A percentile compares a stretch with the other conserved stretches of the same genome.
These are phyloP conservation scores for Botrylloides violaceus DNA, from an alignment of 23 tunicate species.

Conservation along the genomic window DNA sequence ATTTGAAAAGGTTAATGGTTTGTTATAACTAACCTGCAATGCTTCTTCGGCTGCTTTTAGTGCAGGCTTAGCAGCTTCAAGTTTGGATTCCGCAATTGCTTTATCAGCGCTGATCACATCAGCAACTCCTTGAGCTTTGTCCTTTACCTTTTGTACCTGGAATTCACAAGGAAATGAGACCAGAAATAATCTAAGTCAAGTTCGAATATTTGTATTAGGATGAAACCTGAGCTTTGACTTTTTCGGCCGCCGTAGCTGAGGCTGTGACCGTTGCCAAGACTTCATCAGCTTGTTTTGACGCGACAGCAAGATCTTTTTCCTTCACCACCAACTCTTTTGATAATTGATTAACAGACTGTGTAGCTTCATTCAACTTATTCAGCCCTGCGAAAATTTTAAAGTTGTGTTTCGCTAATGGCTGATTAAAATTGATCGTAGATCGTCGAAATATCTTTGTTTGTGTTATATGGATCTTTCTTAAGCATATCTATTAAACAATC, in stretches of 20 bases:
- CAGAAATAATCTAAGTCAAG: not conserved
- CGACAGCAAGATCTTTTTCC: conserved; percentile 87
- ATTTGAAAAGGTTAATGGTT: too few relatives aligned
- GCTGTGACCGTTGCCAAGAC: conserved; percentile 70
- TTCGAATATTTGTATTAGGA: not conserved
- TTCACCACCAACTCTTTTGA: conserved; percentile 79
- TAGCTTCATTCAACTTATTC: conserved; percentile 80
- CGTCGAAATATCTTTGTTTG: too few relatives aligned
- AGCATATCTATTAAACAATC: too few relatives aligned
- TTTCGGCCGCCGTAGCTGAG: conserved; percentile 82
- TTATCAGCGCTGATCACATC: conserved; percentile 83
- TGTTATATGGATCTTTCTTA: too few relatives aligned
- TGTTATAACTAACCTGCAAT: conserved; percentile 37
- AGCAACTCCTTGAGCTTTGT: conserved; percentile 89
- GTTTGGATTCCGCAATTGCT: conserved; percentile 78
- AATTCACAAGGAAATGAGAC: not conserved
- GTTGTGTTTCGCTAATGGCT: too few relatives aligned
- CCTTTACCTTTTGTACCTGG: conserved; percentile 84
- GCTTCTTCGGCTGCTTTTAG: conserved; percentile 86
- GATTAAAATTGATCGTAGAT: too few relatives aligned
- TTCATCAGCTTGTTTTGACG: conserved; percentile 86
- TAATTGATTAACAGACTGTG: conserved; percentile 68
- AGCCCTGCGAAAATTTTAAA: conserved; percentile 42
- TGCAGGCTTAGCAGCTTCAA: conserved; percentile 89
- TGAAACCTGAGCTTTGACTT: conserved; percentile 72